phyloP scores from a whole-genome alignment of 2,797 vertebrate genomes.

The Rhadinocentrus ornatus region DNA sequence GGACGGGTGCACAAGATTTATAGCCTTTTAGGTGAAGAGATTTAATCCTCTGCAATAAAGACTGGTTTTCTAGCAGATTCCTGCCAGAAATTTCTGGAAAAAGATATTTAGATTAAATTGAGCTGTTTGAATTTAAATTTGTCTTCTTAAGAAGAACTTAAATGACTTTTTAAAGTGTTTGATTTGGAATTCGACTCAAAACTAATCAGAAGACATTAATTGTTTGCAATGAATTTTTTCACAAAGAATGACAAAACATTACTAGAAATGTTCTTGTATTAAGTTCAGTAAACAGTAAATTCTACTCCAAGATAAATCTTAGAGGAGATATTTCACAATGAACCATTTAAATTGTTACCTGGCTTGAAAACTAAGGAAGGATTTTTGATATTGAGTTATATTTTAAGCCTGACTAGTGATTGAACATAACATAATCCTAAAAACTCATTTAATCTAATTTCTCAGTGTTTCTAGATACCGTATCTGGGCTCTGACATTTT shows the following conservation, averaged over 20 bases:
- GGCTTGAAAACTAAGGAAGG: not conserved
- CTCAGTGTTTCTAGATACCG: not conserved
- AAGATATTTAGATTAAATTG: not conserved
- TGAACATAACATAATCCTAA: not conserved
- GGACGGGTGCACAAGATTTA: constrained; percentile 9
- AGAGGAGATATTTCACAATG: not conserved
- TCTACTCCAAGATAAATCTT: not conserved
- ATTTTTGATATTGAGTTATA: not conserved
- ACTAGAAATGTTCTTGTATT: too few species aligned
- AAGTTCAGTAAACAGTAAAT: too few species aligned
- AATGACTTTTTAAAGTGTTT: not conserved
- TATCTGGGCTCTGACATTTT: not conserved
- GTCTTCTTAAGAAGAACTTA: not conserved
- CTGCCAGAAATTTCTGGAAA: not conserved
- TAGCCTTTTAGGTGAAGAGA: not conserved
- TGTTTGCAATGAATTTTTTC: not conserved
- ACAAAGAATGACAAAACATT: not conserved
- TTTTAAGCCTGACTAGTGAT: not conserved
- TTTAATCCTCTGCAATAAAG: not conserved
- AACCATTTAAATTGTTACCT: not conserved
- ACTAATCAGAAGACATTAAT: not conserved
- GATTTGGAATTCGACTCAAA: not conserved
- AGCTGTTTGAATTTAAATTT: not conserved
- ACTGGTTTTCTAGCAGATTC: not conserved
- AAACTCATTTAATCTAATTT: not conserved